A percentile compares a stretch with the other conserved stretches of the same genome.
Evolutionary conservation across 2,113 vertebrate species (phyloP).

Genomic region (Mus musculus): GRCm39 chr9:47884501-47885000

Average conservation of each 20-base stretch:
- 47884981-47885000: not conserved
- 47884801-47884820: not conserved
- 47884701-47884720: not conserved
- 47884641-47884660: slow-evolving; percentile 80
- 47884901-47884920: slow-evolving; percentile 47
- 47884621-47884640: slow-evolving; percentile 72
- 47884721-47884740: slow-evolving; percentile 40
- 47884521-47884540: slow-evolving; percentile 69
- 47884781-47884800: not conserved
- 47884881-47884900: slow-evolving; percentile 77
- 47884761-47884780: not conserved
- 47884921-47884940: slow-evolving; percentile 56
- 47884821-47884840: not conserved
- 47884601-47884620: slow-evolving; percentile 79
- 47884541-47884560: slow-evolving; percentile 72
- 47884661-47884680: slow-evolving; percentile 73
- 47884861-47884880: slow-evolving; percentile 65
- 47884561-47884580: slow-evolving; percentile 52
- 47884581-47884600: slow-evolving; percentile 66
- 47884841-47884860: not conserved
- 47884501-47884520: slow-evolving; percentile 89
- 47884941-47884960: not conserved
- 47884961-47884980: not conserved
- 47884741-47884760: slow-evolving; percentile 41
- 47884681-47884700: slow-evolving; percentile 34